Evolutionary conservation across 1,140 invertebrate genomes (phyloP), one percentile per base, ranked within the genome.

Genomic region (Plectrocnemia conspersa): DNA sequence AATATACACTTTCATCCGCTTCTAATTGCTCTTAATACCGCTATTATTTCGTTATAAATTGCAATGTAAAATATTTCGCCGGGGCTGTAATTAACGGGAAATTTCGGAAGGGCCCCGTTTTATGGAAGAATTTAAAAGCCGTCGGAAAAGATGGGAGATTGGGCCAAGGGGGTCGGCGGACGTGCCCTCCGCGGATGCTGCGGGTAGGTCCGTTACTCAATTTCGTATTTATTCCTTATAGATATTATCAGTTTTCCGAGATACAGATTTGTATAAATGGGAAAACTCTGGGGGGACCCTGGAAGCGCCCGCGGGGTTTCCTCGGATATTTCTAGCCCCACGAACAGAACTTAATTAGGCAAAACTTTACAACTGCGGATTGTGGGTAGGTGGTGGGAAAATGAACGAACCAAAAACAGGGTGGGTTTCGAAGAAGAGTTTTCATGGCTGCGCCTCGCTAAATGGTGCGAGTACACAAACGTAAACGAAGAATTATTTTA

Each of bases 301-400:
- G 19, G 42, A 21, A 42, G 22, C 23, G 58, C 58, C 53, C 40
- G 38, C 48, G 53, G 48, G 52, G 53, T 36, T 52, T 44, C 24
- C 36, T 47, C 25, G 23, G 45, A 15, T 27, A 47, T n/a, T 32
- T 25, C 21, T 47, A 24, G 45, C 3, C 23, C 38, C 33, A 16
- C 35, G 52, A 54, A 59, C 58, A 54, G 58, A 61, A 61, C 59
- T 57, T 61, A 61, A 61, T 61, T 61, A 61, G 59, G 54, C 59
- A 57, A 57, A 61, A 61, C 54, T 61, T 61, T 57, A 53, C 55
- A 56, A 53, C 49, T 54, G 48, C 13, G 46, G 46, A 56, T 46
- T 61, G 50, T 33, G 29, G 42, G 40, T 45, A 47, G 42, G 54
- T 24, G n/a, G n/a, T n/a, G n/a, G n/a, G n/a, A n/a, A n/a, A n/a